Evolutionary conservation across 2,797 vertebrate species (phyloP).

Genomic region (Gymnocypris eckloni): DNA sequence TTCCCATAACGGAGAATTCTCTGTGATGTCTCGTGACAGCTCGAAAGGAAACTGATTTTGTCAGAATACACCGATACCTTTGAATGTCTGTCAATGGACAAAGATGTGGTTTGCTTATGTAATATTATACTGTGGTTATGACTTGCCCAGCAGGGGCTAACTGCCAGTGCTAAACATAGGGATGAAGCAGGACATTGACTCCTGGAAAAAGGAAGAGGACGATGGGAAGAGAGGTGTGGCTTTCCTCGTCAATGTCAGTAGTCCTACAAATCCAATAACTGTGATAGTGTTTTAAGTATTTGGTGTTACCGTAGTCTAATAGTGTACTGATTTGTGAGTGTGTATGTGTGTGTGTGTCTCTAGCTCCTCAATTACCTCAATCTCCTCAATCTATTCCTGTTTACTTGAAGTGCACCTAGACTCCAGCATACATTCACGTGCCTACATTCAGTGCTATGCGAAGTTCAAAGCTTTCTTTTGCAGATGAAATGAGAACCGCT

Average conservation of each 20-base stretch:
- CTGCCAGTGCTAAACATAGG: neutral
- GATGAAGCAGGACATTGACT: neutral
- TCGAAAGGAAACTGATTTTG: neutral
- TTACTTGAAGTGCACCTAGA: slow-evolving; percentile 45
- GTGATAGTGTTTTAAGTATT: neutral
- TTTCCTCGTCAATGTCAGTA: neutral
- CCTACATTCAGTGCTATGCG: slow-evolving; percentile 18
- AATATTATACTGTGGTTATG: neutral
- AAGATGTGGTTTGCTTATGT: neutral
- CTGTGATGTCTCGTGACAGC: too few species aligned
- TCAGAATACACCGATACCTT: neutral
- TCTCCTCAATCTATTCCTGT: slow-evolving; percentile 45
- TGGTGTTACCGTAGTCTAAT: neutral
- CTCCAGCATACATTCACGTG: neutral
- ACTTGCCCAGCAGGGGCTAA: neutral
- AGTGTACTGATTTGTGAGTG: neutral
- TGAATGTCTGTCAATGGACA: neutral
- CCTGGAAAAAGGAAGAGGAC: slow-evolving; percentile 19
- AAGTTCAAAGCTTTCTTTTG: slow-evolving; percentile 29
- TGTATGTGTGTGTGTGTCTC: neutral
- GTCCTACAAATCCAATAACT: neutral
- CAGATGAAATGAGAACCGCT: slow-evolving; percentile 10
- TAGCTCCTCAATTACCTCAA: slow-evolving; percentile 27
- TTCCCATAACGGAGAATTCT: too few species aligned
- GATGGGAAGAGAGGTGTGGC: neutral